Evolutionary conservation across 1,140 invertebrate species (phyloP).

Genomic region (Pseudomyrmex flavicornis): DNA sequence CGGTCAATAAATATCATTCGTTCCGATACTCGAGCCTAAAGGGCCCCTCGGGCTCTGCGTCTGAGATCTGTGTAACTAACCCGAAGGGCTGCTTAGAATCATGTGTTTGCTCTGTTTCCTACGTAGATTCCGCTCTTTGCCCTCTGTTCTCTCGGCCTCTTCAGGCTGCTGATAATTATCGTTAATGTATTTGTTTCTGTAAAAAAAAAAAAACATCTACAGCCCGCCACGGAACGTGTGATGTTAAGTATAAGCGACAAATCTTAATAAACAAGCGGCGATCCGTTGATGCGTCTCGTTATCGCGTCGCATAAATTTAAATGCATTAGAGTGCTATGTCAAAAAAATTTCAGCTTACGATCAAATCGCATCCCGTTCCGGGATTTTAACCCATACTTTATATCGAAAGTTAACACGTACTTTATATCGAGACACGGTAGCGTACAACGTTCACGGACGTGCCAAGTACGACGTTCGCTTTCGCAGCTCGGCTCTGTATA

Average conservation of each 20-base stretch:
- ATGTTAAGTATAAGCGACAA: neutral
- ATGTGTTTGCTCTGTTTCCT: slow-evolving; percentile 71
- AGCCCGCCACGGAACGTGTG: neutral
- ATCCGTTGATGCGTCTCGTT: neutral
- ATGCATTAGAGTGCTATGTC: neutral
- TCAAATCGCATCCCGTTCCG: slow-evolving; percentile 18
- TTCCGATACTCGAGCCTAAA: slow-evolving; percentile 83
- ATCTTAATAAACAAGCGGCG: neutral
- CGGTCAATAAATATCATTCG: slow-evolving; percentile 85
- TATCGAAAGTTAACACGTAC: slow-evolving; percentile 44
- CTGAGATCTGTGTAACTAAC: slow-evolving; percentile 78
- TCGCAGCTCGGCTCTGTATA: slow-evolving; percentile 68
- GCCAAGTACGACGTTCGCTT: slow-evolving; percentile 62
- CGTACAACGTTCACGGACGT: slow-evolving; percentile 25
- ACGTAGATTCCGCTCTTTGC: slow-evolving; percentile 49
- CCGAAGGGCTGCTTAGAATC: slow-evolving; percentile 74
- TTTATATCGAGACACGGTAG: slow-evolving; percentile 57
- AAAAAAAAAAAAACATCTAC: neutral
- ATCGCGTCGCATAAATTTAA: neutral
- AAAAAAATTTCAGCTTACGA: neutral
- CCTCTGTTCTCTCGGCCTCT: slow-evolving; percentile 16
- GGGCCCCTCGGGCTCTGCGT: slow-evolving; percentile 64
- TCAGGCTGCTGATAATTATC: slow-evolving; percentile 16
- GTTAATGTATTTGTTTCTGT: neutral
- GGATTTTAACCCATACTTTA: slow-evolving; percentile 6